Conservation (phyloP, 2,113 vertebrate genomes). For the Macrotus californicus region DNA sequence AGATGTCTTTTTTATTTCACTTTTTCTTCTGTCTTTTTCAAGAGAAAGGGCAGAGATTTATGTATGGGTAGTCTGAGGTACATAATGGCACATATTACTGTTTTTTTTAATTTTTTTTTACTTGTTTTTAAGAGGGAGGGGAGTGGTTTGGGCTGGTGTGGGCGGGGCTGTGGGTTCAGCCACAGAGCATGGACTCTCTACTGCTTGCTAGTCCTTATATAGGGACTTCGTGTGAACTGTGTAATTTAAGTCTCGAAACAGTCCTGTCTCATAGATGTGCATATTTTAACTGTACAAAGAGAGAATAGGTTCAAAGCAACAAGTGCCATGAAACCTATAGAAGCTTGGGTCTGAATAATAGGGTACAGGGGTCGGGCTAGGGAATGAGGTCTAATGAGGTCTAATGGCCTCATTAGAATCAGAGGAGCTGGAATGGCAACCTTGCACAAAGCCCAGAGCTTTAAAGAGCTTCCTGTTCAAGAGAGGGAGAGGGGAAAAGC, state of each 20-base stretch:
- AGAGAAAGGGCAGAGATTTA: neutral
- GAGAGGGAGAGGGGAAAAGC: neutral
- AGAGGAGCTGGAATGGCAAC: neutral
- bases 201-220: neutral
- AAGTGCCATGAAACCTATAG: neutral
- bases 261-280: neutral
- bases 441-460: neutral
- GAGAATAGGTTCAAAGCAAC: neutral
- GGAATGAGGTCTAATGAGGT: neutral
- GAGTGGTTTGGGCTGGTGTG: neutral
- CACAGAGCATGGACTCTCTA: neutral
- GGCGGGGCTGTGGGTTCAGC: neutral
- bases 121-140: neutral
- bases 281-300: neutral
- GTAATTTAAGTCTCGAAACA: neutral
- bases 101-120: conserved; percentile 23
- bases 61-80: neutral
- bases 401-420: neutral
- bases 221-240: neutral
- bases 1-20: neutral
- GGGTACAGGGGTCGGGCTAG: neutral
- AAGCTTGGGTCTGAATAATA: neutral
- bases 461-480: neutral
- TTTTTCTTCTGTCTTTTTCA: conserved; percentile 1
- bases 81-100: neutral